A percentile compares a stretch with the other conserved stretches of the same genome.
These are phyloP conservation scores for Drosophila mettleri DNA, from an alignment of 2,888 invertebrate species.

Conservation along the genomic window DNA sequence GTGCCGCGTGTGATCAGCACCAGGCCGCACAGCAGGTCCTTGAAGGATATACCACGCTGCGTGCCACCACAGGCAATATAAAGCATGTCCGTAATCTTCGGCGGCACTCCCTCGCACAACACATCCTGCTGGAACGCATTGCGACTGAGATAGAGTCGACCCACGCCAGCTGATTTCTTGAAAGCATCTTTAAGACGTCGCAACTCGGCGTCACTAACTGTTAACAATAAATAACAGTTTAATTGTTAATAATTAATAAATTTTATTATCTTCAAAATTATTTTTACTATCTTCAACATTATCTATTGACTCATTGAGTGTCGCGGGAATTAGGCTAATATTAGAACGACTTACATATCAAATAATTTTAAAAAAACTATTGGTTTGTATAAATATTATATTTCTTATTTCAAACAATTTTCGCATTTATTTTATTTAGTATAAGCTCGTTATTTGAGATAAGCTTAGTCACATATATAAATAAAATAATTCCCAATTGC, in stretches of 20 bases:
- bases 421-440: background rate
- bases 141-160: constrained; percentile 89
- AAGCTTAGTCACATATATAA: constrained; percentile 4
- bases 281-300: background rate
- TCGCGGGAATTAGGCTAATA: background rate
- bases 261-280: background rate
- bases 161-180: constrained; percentile 91
- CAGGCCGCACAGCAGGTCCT: constrained; percentile 93
- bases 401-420: background rate
- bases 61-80: constrained; percentile 94
- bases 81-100: constrained; percentile 92
- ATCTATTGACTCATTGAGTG: background rate
- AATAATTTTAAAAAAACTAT: background rate
- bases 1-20: constrained; percentile 94
- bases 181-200: constrained; percentile 94
- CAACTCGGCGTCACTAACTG: constrained; percentile 93
- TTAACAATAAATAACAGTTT: background rate
- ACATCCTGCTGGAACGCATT: constrained; percentile 93
- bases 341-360: background rate
- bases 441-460: constrained; percentile 12
- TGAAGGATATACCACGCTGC: constrained; percentile 91
- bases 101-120: constrained; percentile 93
- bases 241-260: too few relatives aligned
- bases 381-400: background rate
- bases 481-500: constrained; percentile 16